Conservation (phyloP, 2,113 vertebrate genomes). For the Pseudopodoces humilis region DNA sequence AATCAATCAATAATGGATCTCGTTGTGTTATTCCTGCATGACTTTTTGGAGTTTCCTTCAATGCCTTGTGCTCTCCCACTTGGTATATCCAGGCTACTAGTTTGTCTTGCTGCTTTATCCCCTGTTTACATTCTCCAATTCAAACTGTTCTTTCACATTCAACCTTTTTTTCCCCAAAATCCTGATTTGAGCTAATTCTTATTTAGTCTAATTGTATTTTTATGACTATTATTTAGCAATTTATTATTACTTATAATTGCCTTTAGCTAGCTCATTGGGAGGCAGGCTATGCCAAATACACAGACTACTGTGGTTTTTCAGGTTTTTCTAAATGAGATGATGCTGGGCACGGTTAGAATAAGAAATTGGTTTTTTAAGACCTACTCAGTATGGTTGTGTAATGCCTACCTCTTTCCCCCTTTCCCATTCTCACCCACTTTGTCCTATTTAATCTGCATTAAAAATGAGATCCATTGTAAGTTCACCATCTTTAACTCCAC, state of each 20-base stretch:
- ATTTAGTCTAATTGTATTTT: background rate
- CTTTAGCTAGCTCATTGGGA: background rate
- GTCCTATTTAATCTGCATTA: background rate
- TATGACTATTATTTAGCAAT: background rate
- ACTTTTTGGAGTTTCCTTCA: background rate
- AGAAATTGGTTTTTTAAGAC: background rate
- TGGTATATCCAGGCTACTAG: background rate
- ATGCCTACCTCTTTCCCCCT: background rate
- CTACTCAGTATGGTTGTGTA: background rate
- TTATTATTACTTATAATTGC: background rate
- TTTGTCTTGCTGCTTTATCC: background rate
- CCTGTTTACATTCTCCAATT: background rate
- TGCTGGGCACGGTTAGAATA: background rate
- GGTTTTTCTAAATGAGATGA: background rate
- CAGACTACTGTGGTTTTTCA: background rate
- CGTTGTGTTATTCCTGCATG: background rate
- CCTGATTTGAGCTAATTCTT: background rate
- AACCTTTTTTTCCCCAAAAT: background rate
- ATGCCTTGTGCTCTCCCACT: background rate
- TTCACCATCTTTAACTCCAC: background rate
- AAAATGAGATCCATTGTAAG: background rate
- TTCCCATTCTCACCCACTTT: background rate
- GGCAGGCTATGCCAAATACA: background rate
- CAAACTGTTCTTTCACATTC: background rate
- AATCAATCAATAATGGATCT: background rate